Percentiles rank a stretch among this genome's conserved stretches.
phyloP scores from a whole-genome alignment of 1,140 invertebrate species.

The Maniola jurtina region DNA sequence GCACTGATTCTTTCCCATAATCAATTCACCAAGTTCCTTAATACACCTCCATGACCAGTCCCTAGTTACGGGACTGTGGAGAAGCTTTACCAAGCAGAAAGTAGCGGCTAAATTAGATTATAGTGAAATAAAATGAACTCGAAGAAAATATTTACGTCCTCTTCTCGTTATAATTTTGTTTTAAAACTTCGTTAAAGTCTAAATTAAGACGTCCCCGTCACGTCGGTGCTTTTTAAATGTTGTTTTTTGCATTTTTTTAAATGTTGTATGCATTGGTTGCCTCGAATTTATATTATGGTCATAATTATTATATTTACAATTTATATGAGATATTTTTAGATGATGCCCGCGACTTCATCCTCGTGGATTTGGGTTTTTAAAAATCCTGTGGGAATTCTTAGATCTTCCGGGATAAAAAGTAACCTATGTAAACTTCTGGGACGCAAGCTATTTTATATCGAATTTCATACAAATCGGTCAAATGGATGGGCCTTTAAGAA shows the following conservation, averaged over 20 bases:
- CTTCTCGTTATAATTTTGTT: constrained; percentile 12
- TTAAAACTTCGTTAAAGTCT: constrained; percentile 9
- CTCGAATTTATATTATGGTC: background rate
- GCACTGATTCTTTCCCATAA: too few species aligned
- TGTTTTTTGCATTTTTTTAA: background rate
- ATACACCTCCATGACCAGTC: background rate
- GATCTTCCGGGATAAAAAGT: too few species aligned
- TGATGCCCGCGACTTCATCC: too few species aligned
- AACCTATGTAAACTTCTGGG: too few species aligned
- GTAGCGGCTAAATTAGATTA: constrained; percentile 31
- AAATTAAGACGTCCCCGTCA: constrained; percentile 1
- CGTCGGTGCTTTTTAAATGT: background rate
- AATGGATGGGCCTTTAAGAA: too few species aligned
- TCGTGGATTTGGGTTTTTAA: too few species aligned
- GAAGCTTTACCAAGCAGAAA: constrained; percentile 27
- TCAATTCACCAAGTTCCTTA: too few species aligned
- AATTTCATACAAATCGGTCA: too few species aligned
- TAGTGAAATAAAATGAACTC: constrained; percentile 28
- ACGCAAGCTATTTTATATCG: too few species aligned
- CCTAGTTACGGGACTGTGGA: background rate
- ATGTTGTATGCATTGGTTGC: too few species aligned
- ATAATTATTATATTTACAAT: background rate
- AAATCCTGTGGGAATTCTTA: too few species aligned
- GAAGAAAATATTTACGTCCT: constrained; percentile 23
- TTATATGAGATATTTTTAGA: too few species aligned